phyloP scores from a whole-genome alignment of 2,888 invertebrate genomes.

The Nomada lathburiana region DNA sequence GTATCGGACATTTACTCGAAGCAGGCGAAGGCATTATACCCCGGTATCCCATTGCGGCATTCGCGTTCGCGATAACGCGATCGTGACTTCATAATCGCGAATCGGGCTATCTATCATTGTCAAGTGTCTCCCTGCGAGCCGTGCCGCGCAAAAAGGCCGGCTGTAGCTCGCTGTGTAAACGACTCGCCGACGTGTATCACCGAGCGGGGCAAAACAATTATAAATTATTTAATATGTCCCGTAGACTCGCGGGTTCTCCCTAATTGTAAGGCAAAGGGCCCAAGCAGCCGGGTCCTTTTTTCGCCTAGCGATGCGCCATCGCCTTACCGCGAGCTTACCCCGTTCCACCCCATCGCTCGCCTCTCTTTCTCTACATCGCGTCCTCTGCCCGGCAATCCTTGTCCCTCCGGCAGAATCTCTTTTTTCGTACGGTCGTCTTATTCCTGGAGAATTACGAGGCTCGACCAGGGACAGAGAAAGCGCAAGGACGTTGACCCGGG shows the following conservation, averaged over 20 bases:
- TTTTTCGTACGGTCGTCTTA: conserved; percentile 59
- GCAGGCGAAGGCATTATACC: neutral
- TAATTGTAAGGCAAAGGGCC: conserved; percentile 73
- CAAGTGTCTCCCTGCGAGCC: conserved; percentile 44
- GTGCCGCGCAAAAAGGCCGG: conserved; percentile 59
- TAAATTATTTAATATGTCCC: conserved; percentile 77
- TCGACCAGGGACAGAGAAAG: conserved; percentile 15
- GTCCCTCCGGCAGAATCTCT: conserved; percentile 29
- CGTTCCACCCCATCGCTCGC: conserved; percentile 29
- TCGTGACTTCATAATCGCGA: conserved; percentile 72
- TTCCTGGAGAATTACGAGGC: conserved; percentile 65
- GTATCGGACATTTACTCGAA: neutral
- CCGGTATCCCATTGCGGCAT: neutral
- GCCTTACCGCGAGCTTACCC: conserved; percentile 24
- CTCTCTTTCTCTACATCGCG: conserved; percentile 26
- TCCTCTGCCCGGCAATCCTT: neutral
- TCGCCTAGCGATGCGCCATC: conserved; percentile 48
- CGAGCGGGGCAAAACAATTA: conserved; percentile 75
- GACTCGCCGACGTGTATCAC: conserved; percentile 69
- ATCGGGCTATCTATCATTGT: conserved; percentile 73
- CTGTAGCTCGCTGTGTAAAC: conserved; percentile 74
- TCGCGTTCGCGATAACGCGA: conserved; percentile 41
- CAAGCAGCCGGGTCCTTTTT: conserved; percentile 64
- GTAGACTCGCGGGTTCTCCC: conserved; percentile 60
- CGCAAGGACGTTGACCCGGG: conserved; percentile 48